These are phyloP conservation scores for Drosophila demipolita DNA, from an alignment of 2,888 invertebrate species.

Conservation along the genomic window DNA sequence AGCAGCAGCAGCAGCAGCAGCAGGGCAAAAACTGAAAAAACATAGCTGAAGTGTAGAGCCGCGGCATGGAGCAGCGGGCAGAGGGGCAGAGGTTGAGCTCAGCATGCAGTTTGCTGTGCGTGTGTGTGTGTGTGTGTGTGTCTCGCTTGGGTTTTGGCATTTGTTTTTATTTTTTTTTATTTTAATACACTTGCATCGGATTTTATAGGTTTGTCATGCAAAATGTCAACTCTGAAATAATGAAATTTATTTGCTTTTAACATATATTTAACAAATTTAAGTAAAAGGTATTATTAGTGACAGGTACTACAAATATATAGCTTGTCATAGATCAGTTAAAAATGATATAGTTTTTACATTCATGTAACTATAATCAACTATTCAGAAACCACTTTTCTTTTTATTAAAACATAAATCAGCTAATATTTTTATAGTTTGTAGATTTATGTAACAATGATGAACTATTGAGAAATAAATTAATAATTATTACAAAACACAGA, in stretches of 20 bases:
- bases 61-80: background rate
- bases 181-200: conserved; percentile 4
- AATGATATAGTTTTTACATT: too few relatives aligned
- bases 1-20: conserved; percentile 39
- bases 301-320: too few relatives aligned
- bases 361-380: too few relatives aligned
- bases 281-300: too few relatives aligned
- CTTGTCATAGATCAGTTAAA: background rate
- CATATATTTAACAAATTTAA: too few relatives aligned
- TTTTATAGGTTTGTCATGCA: background rate
- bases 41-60: conserved; percentile 16
- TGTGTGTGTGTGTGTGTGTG: conserved; percentile 26
- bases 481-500: background rate
- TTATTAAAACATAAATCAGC: background rate
- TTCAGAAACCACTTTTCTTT: too few relatives aligned
- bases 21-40: conserved; percentile 59
- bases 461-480: background rate
- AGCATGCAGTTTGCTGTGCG: conserved; percentile 67
- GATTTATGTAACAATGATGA: too few relatives aligned
- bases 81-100: conserved; percentile 33
- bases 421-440: background rate
- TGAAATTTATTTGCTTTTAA: background rate
- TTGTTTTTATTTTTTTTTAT: conserved; percentile 15
- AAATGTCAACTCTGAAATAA: background rate
- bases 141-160: conserved; percentile 41